These are phyloP conservation scores for Leptinotarsa rubiginosa DNA, from an alignment of 2,888 invertebrate species.

Conservation along the genomic window DNA sequence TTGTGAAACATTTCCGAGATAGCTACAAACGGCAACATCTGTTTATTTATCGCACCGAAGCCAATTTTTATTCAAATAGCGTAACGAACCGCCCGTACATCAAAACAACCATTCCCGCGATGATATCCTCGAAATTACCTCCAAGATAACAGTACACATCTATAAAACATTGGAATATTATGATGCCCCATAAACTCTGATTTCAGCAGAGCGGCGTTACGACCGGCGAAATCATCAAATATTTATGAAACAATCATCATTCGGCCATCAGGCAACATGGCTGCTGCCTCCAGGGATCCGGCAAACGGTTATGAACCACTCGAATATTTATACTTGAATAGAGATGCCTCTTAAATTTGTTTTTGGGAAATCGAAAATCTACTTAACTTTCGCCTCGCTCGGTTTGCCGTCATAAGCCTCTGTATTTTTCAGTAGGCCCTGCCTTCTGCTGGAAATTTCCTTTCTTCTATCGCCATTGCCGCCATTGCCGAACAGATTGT, in stretches of 20 bases:
- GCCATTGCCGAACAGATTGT: neutral
- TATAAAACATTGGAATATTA: slow-evolving; percentile 67
- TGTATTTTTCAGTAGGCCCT: slow-evolving; percentile 35
- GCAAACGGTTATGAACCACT: slow-evolving; percentile 67
- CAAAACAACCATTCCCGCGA: slow-evolving; percentile 59
- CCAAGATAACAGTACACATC: slow-evolving; percentile 64
- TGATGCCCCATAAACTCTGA: slow-evolving; percentile 68
- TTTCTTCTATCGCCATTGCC: slow-evolving; percentile 6
- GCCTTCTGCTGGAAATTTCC: slow-evolving; percentile 40
- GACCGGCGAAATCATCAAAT: slow-evolving; percentile 61
- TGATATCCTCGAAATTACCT: slow-evolving; percentile 62
- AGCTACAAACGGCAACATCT: neutral
- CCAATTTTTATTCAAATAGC: slow-evolving; percentile 62
- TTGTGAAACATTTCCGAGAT: neutral
- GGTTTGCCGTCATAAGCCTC: slow-evolving; percentile 25
- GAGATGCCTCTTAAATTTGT: slow-evolving; percentile 67
- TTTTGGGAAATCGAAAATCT: slow-evolving; percentile 57
- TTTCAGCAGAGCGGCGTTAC: slow-evolving; percentile 64
- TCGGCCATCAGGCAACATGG: slow-evolving; percentile 68
- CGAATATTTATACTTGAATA: slow-evolving; percentile 68
- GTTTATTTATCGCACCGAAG: slow-evolving; percentile 12
- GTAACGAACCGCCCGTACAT: slow-evolving; percentile 53
- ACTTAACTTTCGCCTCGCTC: slow-evolving; percentile 40
- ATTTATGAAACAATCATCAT: slow-evolving; percentile 69
- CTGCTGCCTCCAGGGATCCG: slow-evolving; percentile 62